Percentiles rank a stretch among this genome's conserved stretches.
phyloP scores from a whole-genome alignment of 2,888 invertebrate genomes.

The Gymnocheta viridis region DNA sequence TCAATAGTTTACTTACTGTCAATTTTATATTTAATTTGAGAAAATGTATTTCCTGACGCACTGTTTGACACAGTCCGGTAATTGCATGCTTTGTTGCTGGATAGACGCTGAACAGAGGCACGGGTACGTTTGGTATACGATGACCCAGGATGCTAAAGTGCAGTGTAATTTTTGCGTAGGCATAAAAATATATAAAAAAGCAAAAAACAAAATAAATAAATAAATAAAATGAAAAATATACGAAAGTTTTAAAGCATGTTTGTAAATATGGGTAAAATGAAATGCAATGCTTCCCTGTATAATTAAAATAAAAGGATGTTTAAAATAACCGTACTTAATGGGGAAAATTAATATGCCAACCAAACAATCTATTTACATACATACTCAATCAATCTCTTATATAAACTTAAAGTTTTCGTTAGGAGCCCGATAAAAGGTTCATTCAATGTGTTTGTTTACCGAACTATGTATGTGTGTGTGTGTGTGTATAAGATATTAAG shows the following conservation, averaged over 20 bases:
- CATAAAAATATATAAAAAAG: neutral
- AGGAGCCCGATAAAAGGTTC: slow-evolving; percentile 28
- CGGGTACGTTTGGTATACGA: slow-evolving; percentile 82
- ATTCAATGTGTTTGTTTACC: slow-evolving; percentile 33
- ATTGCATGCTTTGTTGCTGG: slow-evolving; percentile 85
- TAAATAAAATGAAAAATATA: slow-evolving; percentile 24
- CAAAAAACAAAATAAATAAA: slow-evolving; percentile 26
- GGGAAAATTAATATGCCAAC: slow-evolving; percentile 30
- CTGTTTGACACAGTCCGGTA: slow-evolving; percentile 84
- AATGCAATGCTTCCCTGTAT: neutral
- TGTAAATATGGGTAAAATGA: neutral
- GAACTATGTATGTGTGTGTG: slow-evolving; percentile 2
- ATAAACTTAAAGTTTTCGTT: slow-evolving; percentile 11
- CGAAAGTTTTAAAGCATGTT: neutral
- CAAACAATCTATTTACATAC: no score
- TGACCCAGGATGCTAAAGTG: slow-evolving; percentile 82
- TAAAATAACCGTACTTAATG: slow-evolving; percentile 43
- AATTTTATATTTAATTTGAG: slow-evolving; percentile 82
- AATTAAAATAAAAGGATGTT: slow-evolving; percentile 57
- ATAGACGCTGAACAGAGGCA: slow-evolving; percentile 83
- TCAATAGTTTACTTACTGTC: slow-evolving; percentile 79
- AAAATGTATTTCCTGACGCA: slow-evolving; percentile 84
- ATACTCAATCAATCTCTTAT: slow-evolving; percentile 10
- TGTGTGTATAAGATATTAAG: neutral
- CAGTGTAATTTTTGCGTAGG: slow-evolving; percentile 1